These are phyloP conservation scores for Pocillopora grandis DNA, from an alignment of 92 coral and sea anemone species.

Conservation along the genomic window DNA sequence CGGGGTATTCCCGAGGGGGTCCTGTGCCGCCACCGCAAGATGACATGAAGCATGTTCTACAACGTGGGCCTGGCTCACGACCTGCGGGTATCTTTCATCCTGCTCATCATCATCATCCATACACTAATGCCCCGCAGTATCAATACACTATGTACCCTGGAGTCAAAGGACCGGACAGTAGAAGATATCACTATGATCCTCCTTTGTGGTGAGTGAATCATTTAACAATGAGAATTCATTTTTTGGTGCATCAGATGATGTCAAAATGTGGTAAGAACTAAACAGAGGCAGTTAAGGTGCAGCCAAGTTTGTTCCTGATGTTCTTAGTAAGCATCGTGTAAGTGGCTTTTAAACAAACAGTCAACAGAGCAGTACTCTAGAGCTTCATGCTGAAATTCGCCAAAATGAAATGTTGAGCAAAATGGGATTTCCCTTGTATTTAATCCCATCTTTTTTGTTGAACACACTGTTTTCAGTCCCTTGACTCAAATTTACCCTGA, in stretches of 20 bases:
- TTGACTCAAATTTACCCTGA: neutral
- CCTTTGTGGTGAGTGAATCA: conserved; percentile 67
- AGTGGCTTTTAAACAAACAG: too few relatives aligned
- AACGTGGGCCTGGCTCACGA: conserved; percentile 60
- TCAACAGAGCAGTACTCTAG: too few relatives aligned
- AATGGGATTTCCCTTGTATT: too few relatives aligned
- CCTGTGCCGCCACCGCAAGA: conserved; percentile 51
- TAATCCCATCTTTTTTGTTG: too few relatives aligned
- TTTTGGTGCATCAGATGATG: too few relatives aligned
- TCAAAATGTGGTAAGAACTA: too few relatives aligned
- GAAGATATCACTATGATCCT: conserved; percentile 74
- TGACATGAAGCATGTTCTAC: conserved; percentile 51
- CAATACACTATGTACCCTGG: conserved; percentile 76
- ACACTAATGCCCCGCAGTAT: conserved; percentile 63
- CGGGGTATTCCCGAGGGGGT: conserved; percentile 62
- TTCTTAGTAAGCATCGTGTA: too few relatives aligned
- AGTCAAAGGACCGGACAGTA: conserved; percentile 61
- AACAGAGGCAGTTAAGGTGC: too few relatives aligned
- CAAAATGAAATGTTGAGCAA: too few relatives aligned
- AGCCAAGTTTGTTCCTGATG: too few relatives aligned
- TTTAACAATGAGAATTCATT: too few relatives aligned
- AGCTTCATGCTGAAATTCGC: too few relatives aligned
- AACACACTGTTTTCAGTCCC: neutral
- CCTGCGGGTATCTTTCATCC: conserved; percentile 76
- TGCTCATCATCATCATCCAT: conserved; percentile 79